These are phyloP conservation scores for Tangara arthus DNA, from an alignment of 2,797 vertebrate species.

Conservation along the genomic window DNA sequence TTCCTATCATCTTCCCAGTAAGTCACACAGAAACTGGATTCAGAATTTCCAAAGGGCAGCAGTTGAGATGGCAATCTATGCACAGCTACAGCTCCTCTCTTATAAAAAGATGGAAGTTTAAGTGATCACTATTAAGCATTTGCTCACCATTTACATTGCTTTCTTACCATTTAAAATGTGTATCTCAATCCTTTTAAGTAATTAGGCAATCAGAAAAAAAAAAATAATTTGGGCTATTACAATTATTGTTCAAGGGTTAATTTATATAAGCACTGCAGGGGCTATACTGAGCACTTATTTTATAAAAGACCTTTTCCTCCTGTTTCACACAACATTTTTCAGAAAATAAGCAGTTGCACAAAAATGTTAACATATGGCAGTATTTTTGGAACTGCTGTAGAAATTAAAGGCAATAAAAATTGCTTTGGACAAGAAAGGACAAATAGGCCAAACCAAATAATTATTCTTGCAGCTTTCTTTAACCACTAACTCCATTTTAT, in stretches of 20 bases:
- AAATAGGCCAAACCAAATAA: slow-evolving; percentile 67
- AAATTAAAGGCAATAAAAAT: slow-evolving; percentile 73
- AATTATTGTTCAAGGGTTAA: slow-evolving; percentile 60
- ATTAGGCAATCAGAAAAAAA: slow-evolving; percentile 51
- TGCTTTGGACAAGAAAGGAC: slow-evolving; percentile 60
- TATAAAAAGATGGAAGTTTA: slow-evolving; percentile 2
- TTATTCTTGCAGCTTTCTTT: slow-evolving; percentile 68
- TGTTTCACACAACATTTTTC: slow-evolving; percentile 60
- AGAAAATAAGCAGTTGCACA: slow-evolving; percentile 59
- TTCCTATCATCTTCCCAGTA: slow-evolving; percentile 10
- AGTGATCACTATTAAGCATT: slow-evolving; percentile 12
- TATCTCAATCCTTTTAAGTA: slow-evolving; percentile 60
- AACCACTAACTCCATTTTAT: slow-evolving; percentile 62
- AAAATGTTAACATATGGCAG: slow-evolving; percentile 65
- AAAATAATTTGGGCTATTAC: slow-evolving; percentile 22
- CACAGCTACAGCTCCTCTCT: not conserved
- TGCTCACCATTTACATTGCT: slow-evolving; percentile 19
- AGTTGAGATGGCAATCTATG: not conserved
- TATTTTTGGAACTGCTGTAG: slow-evolving; percentile 43
- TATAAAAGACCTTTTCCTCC: slow-evolving; percentile 41
- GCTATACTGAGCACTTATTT: slow-evolving; percentile 43
- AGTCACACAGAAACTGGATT: slow-evolving; percentile 9
- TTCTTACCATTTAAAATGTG: slow-evolving; percentile 16
- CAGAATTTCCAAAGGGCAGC: slow-evolving; percentile 31
- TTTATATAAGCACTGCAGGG: slow-evolving; percentile 43